Evolutionary conservation across 2,797 vertebrate genomes (phyloP), one percentile per base, ranked within the genome.

Genomic region (Mus caroli): DNA sequence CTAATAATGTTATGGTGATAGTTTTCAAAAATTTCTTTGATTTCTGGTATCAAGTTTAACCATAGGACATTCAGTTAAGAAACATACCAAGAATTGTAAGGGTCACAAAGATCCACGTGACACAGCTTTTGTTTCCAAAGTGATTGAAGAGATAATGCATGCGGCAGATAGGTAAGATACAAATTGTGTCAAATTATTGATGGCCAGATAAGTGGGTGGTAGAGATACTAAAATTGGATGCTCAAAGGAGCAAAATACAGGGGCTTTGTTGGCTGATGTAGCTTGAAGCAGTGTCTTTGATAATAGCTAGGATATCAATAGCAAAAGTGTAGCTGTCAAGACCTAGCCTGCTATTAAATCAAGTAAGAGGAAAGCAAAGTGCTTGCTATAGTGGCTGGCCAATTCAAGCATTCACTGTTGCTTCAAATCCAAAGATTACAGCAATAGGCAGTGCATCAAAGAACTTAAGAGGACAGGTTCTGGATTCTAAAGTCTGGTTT

Each of bases 31-130:
- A 62, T 4, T 91, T 12, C 19, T 10, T 71, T n/a, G 54, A 6
- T 58, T 94, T 94, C 87, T 94, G 52, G 82, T 62, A 62, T 76
- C 8, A 83, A 76, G 28, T 73, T 1, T 60, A 67, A 43, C 6
- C 12, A 26, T 24, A 60, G 46, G 52, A 60, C 1, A 52, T 19
- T 80, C 34, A 43, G 34, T 64, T 24, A 76, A 79, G n/a, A 75
- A n/a, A 88, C 28, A 4, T 22, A n/a, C 1, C 34, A 80, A 62
- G 52, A 26, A 79, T 34, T 31, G 1, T 14, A n/a, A 90, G 14
- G 4, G 22, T 76, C 13, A 54, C 28, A 69, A 71, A 88, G 24
- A 34, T 28, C 34, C 77, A 67, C 22, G 34, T 46, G 11, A 67
- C 1, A 8, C 7, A 50, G 28, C 24, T 56, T 50, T 92, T 60